Evolutionary conservation across 2,888 invertebrate genomes (phyloP).

Genomic region (Caenorhabditis virilis): DNA sequence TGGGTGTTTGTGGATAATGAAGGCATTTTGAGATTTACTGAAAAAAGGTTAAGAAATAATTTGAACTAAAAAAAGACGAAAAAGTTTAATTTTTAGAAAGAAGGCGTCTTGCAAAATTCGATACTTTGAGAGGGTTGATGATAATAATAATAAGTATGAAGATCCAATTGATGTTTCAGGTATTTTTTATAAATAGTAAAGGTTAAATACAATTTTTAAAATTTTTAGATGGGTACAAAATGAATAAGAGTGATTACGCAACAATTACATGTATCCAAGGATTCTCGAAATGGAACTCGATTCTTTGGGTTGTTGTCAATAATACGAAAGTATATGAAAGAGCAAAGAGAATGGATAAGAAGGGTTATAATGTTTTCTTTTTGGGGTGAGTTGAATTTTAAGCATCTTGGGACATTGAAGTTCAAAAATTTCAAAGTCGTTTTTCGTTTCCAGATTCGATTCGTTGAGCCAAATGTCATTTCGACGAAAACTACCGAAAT

Average conservation of each 20-base stretch:
- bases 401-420: not conserved
- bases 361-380: constrained; percentile 27
- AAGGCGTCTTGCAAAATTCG: constrained; percentile 35
- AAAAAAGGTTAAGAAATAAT: constrained; percentile 18
- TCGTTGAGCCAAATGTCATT: constrained; percentile 84
- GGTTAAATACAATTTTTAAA: not conserved
- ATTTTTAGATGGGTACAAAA: constrained; percentile 15
- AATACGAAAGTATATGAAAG: constrained; percentile 9
- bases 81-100: constrained; percentile 24
- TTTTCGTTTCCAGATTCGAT: constrained; percentile 79
- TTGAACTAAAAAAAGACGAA: not conserved
- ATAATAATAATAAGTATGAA: constrained; percentile 31
- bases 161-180: constrained; percentile 17
- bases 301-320: constrained; percentile 21
- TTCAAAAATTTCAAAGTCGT: not conserved
- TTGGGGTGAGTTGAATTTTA: constrained; percentile 16
- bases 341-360: constrained; percentile 12
- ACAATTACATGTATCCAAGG: constrained; percentile 29
- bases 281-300: constrained; percentile 31
- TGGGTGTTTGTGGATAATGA: constrained; percentile 59
- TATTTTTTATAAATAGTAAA: not conserved
- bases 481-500: constrained; percentile 80
- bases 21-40: constrained; percentile 45
- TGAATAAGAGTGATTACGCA: constrained; percentile 36
- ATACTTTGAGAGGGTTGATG: constrained; percentile 38